phyloP scores from a whole-genome alignment of 2,113 vertebrate species.

The Apteryx owenii region DNA sequence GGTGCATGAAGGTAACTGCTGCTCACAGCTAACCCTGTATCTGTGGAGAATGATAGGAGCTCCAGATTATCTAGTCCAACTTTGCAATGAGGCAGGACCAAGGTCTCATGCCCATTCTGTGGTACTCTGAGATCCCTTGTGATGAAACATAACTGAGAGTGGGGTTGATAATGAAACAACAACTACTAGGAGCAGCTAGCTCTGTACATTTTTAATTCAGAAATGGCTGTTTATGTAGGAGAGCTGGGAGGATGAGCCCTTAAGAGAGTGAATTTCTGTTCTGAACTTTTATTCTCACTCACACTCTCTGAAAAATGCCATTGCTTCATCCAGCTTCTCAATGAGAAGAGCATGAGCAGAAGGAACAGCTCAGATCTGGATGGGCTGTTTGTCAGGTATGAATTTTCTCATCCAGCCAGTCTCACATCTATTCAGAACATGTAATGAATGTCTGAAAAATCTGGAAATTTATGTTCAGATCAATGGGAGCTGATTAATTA shows the following conservation, averaged over 20 bases:
- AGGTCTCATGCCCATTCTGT: accelerated
- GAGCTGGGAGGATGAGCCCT: constrained; percentile 39
- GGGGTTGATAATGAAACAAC: neutral
- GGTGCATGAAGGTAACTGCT: too few relatives aligned
- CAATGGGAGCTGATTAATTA: constrained; percentile 79
- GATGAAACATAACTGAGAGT: neutral
- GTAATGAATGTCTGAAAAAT: constrained; percentile 74
- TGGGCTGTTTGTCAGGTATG: constrained; percentile 74
- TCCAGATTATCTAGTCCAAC: neutral
- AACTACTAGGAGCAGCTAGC: neutral
- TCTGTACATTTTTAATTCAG: neutral
- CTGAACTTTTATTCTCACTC: constrained; percentile 56
- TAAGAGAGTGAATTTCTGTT: constrained; percentile 54
- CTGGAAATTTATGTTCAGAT: constrained; percentile 76
- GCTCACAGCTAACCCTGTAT: neutral
- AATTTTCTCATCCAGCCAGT: constrained; percentile 70
- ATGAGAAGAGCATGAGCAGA: constrained; percentile 44
- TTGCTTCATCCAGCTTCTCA: constrained; percentile 34
- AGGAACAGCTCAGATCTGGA: constrained; percentile 56
- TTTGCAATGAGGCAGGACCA: neutral
- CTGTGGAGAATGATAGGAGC: neutral
- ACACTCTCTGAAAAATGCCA: constrained; percentile 60
- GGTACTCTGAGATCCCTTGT: neutral
- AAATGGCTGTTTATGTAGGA: constrained; percentile 44
- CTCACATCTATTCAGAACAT: constrained; percentile 73